phyloP scores from a whole-genome alignment of 2,113 vertebrate species.

The Hippocampus barbouri region DNA sequence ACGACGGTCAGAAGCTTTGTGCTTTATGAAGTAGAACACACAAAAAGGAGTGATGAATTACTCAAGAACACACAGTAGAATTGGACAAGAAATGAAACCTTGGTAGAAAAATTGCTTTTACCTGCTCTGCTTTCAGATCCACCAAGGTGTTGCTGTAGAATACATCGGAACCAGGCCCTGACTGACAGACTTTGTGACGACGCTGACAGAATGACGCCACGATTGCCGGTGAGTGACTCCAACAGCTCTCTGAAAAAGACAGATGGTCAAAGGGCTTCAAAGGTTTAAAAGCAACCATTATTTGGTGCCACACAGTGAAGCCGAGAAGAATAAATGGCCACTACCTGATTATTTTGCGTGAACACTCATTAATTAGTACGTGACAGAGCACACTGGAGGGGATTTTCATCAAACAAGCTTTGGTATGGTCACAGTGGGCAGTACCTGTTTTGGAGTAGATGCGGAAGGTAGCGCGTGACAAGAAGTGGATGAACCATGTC shows the following conservation, averaged over 20 bases:
- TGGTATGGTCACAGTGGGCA: not conserved
- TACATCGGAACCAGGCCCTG: constrained; percentile 88
- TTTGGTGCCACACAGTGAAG: not conserved
- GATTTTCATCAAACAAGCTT: constrained; percentile 5
- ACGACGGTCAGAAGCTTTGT: not conserved
- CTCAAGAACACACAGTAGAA: not conserved
- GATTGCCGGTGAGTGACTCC: constrained; percentile 67
- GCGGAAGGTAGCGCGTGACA: constrained; percentile 87
- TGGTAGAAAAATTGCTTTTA: not conserved
- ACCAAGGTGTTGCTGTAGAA: constrained; percentile 87
- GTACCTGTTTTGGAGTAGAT: constrained; percentile 89
- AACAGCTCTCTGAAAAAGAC: constrained; percentile 73
- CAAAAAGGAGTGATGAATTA: not conserved
- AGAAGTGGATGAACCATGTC: constrained; percentile 88
- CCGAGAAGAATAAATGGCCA: not conserved
- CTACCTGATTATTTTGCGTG: not conserved
- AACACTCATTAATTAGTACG: not conserved
- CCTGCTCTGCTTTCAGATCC: constrained; percentile 65
- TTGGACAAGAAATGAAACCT: not conserved
- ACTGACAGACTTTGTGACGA: constrained; percentile 84
- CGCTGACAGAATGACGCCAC: constrained; percentile 57
- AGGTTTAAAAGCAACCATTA: not conserved
- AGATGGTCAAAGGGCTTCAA: not conserved
- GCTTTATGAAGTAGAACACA: not conserved
- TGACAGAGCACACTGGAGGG: constrained; percentile 6